Evolutionary conservation across 2,113 vertebrate genomes (phyloP).

Genomic region (Willisornis vidua): DNA sequence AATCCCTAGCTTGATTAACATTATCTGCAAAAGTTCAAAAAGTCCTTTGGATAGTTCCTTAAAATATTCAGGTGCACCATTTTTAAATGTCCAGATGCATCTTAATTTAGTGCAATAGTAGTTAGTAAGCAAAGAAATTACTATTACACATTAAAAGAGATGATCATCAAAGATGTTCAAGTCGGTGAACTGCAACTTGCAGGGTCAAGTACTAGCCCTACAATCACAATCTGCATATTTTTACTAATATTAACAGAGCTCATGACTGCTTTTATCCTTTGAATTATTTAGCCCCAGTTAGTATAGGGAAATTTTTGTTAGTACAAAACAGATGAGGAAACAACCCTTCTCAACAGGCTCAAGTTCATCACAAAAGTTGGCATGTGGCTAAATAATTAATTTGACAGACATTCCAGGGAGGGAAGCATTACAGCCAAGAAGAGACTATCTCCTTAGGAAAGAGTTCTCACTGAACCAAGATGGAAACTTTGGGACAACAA

Average conservation of each 20-base stretch:
- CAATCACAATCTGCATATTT: not conserved
- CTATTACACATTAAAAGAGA: not conserved
- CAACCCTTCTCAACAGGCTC: not conserved
- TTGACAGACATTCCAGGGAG: not conserved
- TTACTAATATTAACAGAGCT: not conserved
- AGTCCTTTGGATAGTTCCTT: not conserved
- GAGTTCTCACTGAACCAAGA: not conserved
- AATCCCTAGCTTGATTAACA: conserved; percentile 9
- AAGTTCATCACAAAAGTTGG: not conserved
- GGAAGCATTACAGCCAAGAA: not conserved
- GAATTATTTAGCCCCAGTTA: not conserved
- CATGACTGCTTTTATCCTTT: not conserved
- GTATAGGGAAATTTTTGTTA: not conserved
- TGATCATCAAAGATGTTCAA: not conserved
- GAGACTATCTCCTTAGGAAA: not conserved
- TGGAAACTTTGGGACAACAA: not conserved
- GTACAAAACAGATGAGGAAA: not conserved
- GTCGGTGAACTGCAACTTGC: not conserved
- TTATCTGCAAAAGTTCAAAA: conserved; percentile 26
- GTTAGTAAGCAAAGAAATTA: conserved; percentile 4
- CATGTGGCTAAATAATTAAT: not conserved
- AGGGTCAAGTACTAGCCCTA: not conserved
- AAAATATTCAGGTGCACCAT: conserved; percentile 20
- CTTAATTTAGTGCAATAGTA: not conserved
- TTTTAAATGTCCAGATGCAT: not conserved